Base-by-base conservation (phyloP, 2,888 invertebrate species). In the Eledona agricola region DNA sequence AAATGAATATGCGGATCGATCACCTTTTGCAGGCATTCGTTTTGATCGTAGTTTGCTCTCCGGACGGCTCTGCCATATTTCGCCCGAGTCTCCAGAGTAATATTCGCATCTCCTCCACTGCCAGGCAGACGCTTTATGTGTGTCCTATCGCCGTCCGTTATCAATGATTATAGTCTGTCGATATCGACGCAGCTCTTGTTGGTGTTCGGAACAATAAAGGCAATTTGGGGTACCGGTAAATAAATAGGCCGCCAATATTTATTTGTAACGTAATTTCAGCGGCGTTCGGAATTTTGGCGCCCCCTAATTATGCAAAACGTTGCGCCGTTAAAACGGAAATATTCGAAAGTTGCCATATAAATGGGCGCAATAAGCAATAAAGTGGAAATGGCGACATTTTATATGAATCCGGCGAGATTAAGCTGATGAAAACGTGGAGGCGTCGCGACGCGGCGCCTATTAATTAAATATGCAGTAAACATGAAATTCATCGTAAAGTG, bases 401-500 rank as follows among this genome's bases (percentile, higher is more conserved):
- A 49, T 55, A 53, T 49, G 38, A 50, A 50, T 57, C 51, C 20
- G 19, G 47, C 28, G 42, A 57, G 54, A 55, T 62, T 58, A 59
- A 60, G 59, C 51, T 65, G 64, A 65, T 67, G 66, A 67, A 65
- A 66, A 63, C 65, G 59, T 59, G 58, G 55, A 58, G 53, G 47
- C 49, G 22, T 34, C 50, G 49, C 19, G 45, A 42, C 32, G 51
- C 57, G 45, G 50, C 59, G 61, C 61, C 71, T 72, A 72, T 72
- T 72, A 73, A 72, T 73, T 73, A 73, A 73, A 73, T 73, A 74
- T 73, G 70, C 72, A 72, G 69, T 69, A 71, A 73, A 72, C 71
- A 74, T 71, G 71, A 71, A 72, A 71, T 71, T 71, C 69, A 67
- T 71, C 69, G 68, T 67, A 66, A 70, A 71, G 66, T 69, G 70